A percentile compares a stretch with the other conserved stretches of the same genome.
These are phyloP conservation scores for Rafetus swinhoei DNA, from an alignment of 2,113 vertebrate genomes.

Conservation along the genomic window DNA sequence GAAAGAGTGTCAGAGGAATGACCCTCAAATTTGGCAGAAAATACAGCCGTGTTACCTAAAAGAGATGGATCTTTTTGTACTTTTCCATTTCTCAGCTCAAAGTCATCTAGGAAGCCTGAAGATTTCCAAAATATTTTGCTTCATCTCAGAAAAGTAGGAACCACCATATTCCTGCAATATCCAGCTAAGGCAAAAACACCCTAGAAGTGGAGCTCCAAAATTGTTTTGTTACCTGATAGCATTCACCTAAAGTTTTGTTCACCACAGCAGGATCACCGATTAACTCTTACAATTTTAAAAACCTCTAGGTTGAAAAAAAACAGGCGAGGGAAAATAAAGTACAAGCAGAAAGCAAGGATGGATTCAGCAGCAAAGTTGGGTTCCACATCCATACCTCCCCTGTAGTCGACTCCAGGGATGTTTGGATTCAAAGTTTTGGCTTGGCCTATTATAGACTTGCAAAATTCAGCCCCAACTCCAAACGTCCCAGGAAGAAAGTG, in stretches of 20 bases:
- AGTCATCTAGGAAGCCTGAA: background rate
- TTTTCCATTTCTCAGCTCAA: constrained; percentile 41
- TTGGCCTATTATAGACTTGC: background rate
- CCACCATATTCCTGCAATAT: constrained; percentile 50
- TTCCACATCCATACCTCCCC: background rate
- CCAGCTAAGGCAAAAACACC: constrained; percentile 49
- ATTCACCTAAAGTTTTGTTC: constrained; percentile 9
- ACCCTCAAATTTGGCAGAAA: background rate
- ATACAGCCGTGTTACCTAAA: constrained; percentile 19
- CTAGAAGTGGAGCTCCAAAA: constrained; percentile 44
- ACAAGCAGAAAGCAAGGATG: background rate
- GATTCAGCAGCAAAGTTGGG: background rate
- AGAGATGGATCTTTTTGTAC: background rate
- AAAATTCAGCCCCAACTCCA: background rate
- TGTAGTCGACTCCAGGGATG: fast-evolving
- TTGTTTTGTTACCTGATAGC: background rate
- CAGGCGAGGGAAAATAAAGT: background rate
- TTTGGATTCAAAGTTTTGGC: background rate
- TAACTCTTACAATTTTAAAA: background rate
- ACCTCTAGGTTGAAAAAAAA: background rate
- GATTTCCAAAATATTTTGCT: background rate
- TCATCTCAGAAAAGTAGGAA: constrained; percentile 56
- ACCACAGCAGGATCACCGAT: background rate
- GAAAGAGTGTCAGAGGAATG: background rate
- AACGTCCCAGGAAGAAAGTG: background rate